Percentiles rank a stretch among this genome's conserved stretches.
phyloP scores from a whole-genome alignment of 2,797 vertebrate genomes.

The Acropternis orthonyx region DNA sequence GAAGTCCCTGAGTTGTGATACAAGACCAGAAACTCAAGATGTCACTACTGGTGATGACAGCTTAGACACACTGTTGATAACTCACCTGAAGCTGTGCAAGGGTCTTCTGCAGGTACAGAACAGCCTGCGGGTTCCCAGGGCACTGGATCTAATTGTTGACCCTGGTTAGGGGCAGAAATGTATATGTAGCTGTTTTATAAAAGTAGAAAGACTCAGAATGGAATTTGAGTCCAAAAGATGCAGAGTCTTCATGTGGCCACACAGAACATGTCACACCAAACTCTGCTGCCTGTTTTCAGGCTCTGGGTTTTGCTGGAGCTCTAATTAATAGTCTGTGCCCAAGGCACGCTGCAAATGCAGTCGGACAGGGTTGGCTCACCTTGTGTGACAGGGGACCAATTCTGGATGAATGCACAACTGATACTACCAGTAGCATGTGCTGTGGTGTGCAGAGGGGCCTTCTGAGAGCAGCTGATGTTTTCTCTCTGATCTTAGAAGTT shows the following conservation, averaged over 20 bases:
- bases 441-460: not conserved
- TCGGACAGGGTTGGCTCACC: not conserved
- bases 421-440: accelerated
- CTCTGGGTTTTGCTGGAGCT: not conserved
- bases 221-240: not conserved
- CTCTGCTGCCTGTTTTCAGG: not conserved
- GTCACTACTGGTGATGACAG: slow-evolving; percentile 83
- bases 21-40: slow-evolving; percentile 47
- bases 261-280: not conserved
- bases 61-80: slow-evolving; percentile 82
- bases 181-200: not conserved
- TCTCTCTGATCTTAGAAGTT: not conserved
- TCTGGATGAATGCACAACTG: not conserved
- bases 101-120: slow-evolving; percentile 82
- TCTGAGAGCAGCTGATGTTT: not conserved
- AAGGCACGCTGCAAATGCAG: not conserved
- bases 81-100: slow-evolving; percentile 87
- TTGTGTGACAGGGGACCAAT: not conserved
- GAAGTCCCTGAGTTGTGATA: slow-evolving; percentile 68
- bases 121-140: not conserved
- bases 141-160: not conserved
- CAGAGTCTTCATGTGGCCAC: accelerated
- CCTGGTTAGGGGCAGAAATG: not conserved
- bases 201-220: not conserved
- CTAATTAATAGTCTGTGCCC: not conserved